phyloP scores from a whole-genome alignment of 2,113 vertebrate species.

The Limanda limanda region DNA sequence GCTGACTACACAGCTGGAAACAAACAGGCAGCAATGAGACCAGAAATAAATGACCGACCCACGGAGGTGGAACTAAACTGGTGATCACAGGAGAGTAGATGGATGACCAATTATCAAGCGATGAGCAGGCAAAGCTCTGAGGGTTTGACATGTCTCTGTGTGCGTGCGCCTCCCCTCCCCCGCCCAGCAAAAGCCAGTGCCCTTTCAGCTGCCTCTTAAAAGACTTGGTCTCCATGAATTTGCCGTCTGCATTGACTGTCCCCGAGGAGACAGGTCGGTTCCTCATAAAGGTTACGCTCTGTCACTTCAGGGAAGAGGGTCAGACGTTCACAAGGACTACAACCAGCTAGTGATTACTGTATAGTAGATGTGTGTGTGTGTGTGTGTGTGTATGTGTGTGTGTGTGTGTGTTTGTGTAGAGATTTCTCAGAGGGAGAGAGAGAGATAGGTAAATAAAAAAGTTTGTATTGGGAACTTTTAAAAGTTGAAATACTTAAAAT shows the following conservation, averaged over 20 bases:
- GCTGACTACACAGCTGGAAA: constrained; percentile 72
- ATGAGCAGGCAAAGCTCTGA: constrained; percentile 67
- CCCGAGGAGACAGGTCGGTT: constrained; percentile 68
- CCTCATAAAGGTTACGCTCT: constrained; percentile 72
- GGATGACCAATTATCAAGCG: constrained; percentile 75
- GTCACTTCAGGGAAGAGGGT: constrained; percentile 63
- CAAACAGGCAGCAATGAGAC: constrained; percentile 67
- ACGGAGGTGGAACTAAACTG: constrained; percentile 71
- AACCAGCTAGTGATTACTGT: constrained; percentile 37
- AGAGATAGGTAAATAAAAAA: constrained; percentile 5
- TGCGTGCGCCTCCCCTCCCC: constrained; percentile 5
- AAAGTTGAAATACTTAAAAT: neutral
- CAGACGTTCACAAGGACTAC: constrained; percentile 52
- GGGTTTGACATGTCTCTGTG: constrained; percentile 70
- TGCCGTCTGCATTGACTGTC: constrained; percentile 58
- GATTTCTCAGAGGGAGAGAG: no score
- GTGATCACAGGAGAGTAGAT: constrained; percentile 73
- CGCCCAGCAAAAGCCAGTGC: constrained; percentile 48
- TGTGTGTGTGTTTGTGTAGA: no score
- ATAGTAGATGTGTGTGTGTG: neutral
- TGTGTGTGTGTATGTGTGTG: neutral
- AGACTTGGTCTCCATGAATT: constrained; percentile 62
- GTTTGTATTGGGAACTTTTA: neutral
- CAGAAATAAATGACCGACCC: constrained; percentile 69
- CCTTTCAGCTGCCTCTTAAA: constrained; percentile 68